Evolutionary conservation across 2,113 vertebrate genomes (phyloP), one percentile per base, ranked within the genome.

Genomic region (Muntiacus muntjak): DNA sequence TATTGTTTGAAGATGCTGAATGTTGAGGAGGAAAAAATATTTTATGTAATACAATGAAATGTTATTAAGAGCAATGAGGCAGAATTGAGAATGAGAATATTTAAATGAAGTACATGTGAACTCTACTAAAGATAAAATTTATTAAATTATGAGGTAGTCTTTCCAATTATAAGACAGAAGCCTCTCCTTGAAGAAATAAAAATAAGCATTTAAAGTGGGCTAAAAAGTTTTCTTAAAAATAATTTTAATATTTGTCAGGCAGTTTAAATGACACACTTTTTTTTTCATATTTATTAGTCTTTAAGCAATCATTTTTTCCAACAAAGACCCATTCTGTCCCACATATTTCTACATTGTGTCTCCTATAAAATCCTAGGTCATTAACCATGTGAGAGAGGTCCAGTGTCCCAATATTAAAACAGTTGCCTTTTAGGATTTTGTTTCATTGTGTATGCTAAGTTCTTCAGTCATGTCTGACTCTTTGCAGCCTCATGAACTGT

Each of bases 1-100:
- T 98, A 96, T 95, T 97, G 84, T 97, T 84, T 95, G 89, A 98
- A 97, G 94, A 96, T 71, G 64, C 78, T 91, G 89, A 97, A 95
- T 93, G 82, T 91, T 58, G 55, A 96, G 40, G 71, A 97, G 78
- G 71, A 95, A 97, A 95, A 91, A 89, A 58, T 95, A 79, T 86
- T 95, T 96, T 94, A 21, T 94, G 28, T 91, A 82, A 94, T 92
- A 85, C 47, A 96, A 57, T 12, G 58, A 96, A 89, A 45, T 76
- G 54, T n/a, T 95, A 58, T 87, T 97, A 87, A 74, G 28, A 95
- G n/a, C 8, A 45, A 45, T 64, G 47, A 91, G 82, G 50, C 25
- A 93, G 74, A 98, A 87, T 52, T 87, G 86, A 95, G 76, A 90
- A 93, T 95, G 90, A 82, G 43, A 79, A 74, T 83, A 92, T 94